phyloP scores from a whole-genome alignment of 1,140 invertebrate species.

The Ooceraea biroi region DNA sequence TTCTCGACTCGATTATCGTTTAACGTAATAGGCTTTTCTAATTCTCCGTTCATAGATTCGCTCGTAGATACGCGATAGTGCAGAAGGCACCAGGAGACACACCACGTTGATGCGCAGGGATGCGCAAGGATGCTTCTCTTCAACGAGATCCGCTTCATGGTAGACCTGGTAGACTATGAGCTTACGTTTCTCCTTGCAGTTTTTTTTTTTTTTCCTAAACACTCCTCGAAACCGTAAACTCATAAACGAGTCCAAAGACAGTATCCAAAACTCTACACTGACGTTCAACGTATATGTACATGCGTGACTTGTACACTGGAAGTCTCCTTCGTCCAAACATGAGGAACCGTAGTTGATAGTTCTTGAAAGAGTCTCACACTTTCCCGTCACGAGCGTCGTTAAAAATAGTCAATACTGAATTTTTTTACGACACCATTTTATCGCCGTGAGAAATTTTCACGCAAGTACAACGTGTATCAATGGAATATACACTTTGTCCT shows the following conservation, averaged over 20 bases:
- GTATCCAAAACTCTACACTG: slow-evolving; percentile 54
- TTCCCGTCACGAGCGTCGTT: slow-evolving; percentile 40
- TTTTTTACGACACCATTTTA: slow-evolving; percentile 59
- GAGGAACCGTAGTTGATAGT: slow-evolving; percentile 9
- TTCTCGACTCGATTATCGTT: slow-evolving; percentile 61
- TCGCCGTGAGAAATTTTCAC: slow-evolving; percentile 55
- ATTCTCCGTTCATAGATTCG: slow-evolving; percentile 55
- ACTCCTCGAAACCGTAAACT: slow-evolving; percentile 26
- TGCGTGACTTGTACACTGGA: slow-evolving; percentile 35
- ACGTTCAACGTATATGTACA: slow-evolving; percentile 43
- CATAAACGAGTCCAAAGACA: slow-evolving; percentile 15
- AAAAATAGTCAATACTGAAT: slow-evolving; percentile 71
- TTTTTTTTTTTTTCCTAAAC: slow-evolving; percentile 35
- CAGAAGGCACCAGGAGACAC: slow-evolving; percentile 69
- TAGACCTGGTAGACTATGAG: slow-evolving; percentile 51
- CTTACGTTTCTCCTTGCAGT: slow-evolving; percentile 34
- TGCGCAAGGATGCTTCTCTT: too few species aligned
- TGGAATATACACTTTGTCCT: slow-evolving; percentile 62
- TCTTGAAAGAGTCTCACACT: slow-evolving; percentile 26
- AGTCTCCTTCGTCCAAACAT: slow-evolving; percentile 51
- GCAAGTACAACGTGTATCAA: slow-evolving; percentile 61
- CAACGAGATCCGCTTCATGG: slow-evolving; percentile 41
- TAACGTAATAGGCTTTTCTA: slow-evolving; percentile 46
- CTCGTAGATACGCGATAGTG: slow-evolving; percentile 56
- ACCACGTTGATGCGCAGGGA: slow-evolving; percentile 43